Evolutionary conservation across 2,797 vertebrate species (phyloP), one percentile per base, ranked within the genome.

Genomic region (Molossus molossus): DNA sequence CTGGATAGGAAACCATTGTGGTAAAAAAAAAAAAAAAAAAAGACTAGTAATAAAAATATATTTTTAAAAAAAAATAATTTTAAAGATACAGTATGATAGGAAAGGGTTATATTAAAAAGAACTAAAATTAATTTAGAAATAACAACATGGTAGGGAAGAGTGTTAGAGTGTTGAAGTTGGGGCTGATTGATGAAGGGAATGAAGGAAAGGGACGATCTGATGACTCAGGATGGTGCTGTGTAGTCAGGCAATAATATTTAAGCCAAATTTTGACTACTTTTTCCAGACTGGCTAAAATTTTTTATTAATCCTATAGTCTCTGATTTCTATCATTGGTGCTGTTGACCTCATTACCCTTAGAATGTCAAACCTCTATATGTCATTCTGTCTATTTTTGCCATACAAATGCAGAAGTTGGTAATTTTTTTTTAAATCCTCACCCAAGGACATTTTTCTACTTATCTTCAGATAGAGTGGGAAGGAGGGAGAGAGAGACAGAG

Each of bases 111-210:
- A 29, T 20, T 27, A 57, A 55, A 72, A 75, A 45, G 55, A 90
- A 82, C 9, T 23, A 57, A 58, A 76, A 69, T 50, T 50, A 92
- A 75, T 69, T 77, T 50, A 6, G 45, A 75, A 40, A 50, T 92
- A 8, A 8, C 0, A 57, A 1, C 64, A 72, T 40, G 3, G 1
- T 73, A 77, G 25, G 8, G 82, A 60, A 94, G 23, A 67, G 1
- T 70, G 90, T 94, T 92, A 94, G 23, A 67, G 1, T 70, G 90
- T 94, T 92, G 64, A 84, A 93, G 45, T 92, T 9, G 11, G 14
- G 40, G 50, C n/a, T 60, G 48, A 62, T 5, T 70, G 33, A 75
- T 53, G 67, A 18, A 87, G 25, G 37, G 9, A 82, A 55, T 85
- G 69, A 96, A 82, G 11, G 6, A 58, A 87, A 85, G 21, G 6